Percentiles rank a stretch among this genome's conserved stretches.
These are phyloP conservation scores for Caenorhabditis remanei DNA, from an alignment of 1,140 invertebrate genomes.

Conservation along the genomic window DNA sequence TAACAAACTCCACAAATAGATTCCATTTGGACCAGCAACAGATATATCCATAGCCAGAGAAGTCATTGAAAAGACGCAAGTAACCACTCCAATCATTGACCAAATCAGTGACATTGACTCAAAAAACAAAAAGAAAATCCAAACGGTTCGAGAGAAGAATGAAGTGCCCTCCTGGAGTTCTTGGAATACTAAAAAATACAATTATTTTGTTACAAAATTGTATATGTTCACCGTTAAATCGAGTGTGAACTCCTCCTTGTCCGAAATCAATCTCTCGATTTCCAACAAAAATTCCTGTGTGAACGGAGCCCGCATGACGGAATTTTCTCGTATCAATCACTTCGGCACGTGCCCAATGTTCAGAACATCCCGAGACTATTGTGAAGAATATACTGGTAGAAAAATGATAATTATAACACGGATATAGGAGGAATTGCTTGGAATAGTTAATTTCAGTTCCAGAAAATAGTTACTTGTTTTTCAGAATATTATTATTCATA, in stretches of 20 bases:
- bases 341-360: constrained; percentile 38
- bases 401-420: not conserved
- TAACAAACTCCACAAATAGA: constrained; percentile 40
- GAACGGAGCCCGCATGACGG: constrained; percentile 6
- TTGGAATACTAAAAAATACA: constrained; percentile 10
- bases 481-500: too few species aligned
- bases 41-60: constrained; percentile 31
- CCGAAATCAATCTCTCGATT: constrained; percentile 41
- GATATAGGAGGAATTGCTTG: not conserved
- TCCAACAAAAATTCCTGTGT: constrained; percentile 26
- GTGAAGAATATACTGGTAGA: constrained; percentile 29
- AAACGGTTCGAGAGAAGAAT: constrained; percentile 42
- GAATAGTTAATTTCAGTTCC: too few species aligned
- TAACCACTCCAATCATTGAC: constrained; percentile 49
- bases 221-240: not conserved
- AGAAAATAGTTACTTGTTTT: too few species aligned
- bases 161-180: constrained; percentile 33
- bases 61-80: constrained; percentile 39
- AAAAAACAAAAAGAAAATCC: constrained; percentile 46
- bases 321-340: constrained; percentile 48
- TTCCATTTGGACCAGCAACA: constrained; percentile 39
- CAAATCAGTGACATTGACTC: constrained; percentile 42
- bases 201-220: not conserved
- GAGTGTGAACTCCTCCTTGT: constrained; percentile 15
- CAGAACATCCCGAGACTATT: constrained; percentile 11